Evolutionary conservation across 2,888 invertebrate species (phyloP).

Genomic region (Epinotia nisella): DNA sequence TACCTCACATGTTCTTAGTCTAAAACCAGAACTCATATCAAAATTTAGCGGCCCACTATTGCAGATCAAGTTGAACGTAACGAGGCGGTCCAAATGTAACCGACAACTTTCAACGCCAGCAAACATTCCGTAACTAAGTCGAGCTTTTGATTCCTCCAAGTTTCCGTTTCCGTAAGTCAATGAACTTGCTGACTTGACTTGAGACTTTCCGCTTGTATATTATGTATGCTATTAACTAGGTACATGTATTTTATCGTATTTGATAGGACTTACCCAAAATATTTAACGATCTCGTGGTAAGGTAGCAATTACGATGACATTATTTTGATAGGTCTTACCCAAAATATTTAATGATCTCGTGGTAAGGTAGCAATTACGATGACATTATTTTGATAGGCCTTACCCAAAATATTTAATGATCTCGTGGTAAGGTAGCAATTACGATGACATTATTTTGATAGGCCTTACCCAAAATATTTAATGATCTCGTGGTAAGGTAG

Average conservation of each 20-base stretch:
- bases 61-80: constrained; percentile 54
- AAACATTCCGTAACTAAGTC: constrained; percentile 67
- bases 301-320: no score
- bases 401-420: no score
- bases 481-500: no score
- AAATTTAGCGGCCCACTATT: constrained; percentile 16
- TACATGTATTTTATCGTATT: background rate
- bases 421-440: no score
- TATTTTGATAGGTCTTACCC: no score
- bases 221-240: background rate
- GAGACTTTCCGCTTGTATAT: constrained; percentile 26
- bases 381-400: no score
- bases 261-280: no score
- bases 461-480: no score
- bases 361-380: no score
- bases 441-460: no score
- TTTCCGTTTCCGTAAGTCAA: constrained; percentile 55
- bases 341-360: no score
- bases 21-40: constrained; percentile 21
- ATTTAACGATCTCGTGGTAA: no score
- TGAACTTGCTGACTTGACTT: constrained; percentile 30
- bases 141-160: constrained; percentile 69
- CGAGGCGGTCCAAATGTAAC: constrained; percentile 56
- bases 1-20: background rate
- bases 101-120: constrained; percentile 60